Base-by-base conservation (phyloP, 2,888 invertebrate genomes). In the Cepaea hortensis region DNA sequence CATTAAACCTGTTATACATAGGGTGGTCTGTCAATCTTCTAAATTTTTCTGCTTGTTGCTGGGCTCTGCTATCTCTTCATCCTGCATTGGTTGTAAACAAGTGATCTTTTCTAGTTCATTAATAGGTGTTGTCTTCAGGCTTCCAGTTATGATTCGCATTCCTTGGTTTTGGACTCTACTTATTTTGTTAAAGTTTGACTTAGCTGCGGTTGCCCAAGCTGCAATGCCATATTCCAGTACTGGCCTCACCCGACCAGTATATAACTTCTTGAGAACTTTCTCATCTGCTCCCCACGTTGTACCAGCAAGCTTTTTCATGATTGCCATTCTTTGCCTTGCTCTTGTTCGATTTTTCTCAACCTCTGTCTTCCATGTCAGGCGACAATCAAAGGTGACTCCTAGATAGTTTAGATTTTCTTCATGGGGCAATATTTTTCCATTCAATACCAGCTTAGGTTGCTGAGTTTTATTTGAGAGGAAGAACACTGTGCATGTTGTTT, bases 231-330 rank as follows among this genome's bases (percentile, higher is more conserved):
- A 11, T 55, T 55, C 55, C 6, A 55, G 55, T 6, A 55, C 55
- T 55, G 55, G 55, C n/a, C 72, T 72, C 23, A 72, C 72, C n/a
- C n/a, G 9, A 7, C 72, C 72, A 23, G 72, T 23, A 9, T 23
- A 9, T 72, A 23, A 4, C 72, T 72, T 23, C 72, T 72, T 72
- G 20, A 72, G 23, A n/a, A 72, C n/a, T 23, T 23, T 72, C 23
- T 72, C 72, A 72, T 72, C 72, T 23, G 72, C 72, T 72, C 72
- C 72, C 72, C 72, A n/a, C 7, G n/a, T 9, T 72, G 72, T 23
- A 9, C 23, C 72, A 72, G 23, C 72, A 72, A 55, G 55, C 55
- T 55, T 55, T 55, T 55, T 55, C 55, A 55, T 55, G 55, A 55
- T 11, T 55, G 55, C 72, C 72, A 72, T 72, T 72, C 23, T 72